A percentile compares a stretch with the other conserved stretches of the same genome.
These are phyloP conservation scores for Hyla sarda DNA, from an alignment of 2,113 vertebrate species.

Conservation along the genomic window DNA sequence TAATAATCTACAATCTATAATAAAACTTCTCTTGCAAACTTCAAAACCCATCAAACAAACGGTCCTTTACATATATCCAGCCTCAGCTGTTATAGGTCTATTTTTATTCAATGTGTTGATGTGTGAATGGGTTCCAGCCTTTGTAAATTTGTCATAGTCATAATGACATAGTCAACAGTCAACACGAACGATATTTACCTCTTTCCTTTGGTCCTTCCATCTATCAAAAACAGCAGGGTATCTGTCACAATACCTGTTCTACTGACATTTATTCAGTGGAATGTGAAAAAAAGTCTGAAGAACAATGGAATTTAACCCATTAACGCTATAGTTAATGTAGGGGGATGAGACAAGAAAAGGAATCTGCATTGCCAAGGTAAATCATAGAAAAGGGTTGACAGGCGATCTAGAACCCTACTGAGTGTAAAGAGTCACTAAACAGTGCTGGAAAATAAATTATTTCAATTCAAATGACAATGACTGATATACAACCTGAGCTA, in stretches of 20 bases:
- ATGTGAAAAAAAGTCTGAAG: slow-evolving; percentile 11
- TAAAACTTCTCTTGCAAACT: too few relatives aligned
- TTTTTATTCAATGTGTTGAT: slow-evolving; percentile 7
- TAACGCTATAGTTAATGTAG: slow-evolving; percentile 37
- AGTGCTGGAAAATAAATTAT: slow-evolving; percentile 33
- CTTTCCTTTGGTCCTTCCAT: background rate
- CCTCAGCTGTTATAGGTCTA: background rate
- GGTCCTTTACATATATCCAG: background rate
- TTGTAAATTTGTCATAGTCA: slow-evolving; percentile 20
- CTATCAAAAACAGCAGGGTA: slow-evolving; percentile 10
- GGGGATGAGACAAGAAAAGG: background rate
- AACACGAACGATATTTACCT: slow-evolving; percentile 2
- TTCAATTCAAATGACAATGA: slow-evolving; percentile 9
- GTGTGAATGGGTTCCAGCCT: slow-evolving; percentile 2
- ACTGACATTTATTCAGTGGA: background rate
- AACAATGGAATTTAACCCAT: slow-evolving; percentile 8
- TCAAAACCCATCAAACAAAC: background rate
- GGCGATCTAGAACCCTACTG: slow-evolving; percentile 28
- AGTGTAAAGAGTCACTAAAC: slow-evolving; percentile 29
- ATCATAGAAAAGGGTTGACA: slow-evolving; percentile 47
- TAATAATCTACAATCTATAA: too few relatives aligned
- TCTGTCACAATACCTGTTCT: slow-evolving; percentile 42
- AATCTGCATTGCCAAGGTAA: slow-evolving; percentile 35
- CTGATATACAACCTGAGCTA: slow-evolving; percentile 21
- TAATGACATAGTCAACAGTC: background rate